Percentiles rank a stretch among this genome's conserved stretches.
phyloP scores from a whole-genome alignment of 2,888 invertebrate genomes.

The Nephrotoma guestfalica region DNA sequence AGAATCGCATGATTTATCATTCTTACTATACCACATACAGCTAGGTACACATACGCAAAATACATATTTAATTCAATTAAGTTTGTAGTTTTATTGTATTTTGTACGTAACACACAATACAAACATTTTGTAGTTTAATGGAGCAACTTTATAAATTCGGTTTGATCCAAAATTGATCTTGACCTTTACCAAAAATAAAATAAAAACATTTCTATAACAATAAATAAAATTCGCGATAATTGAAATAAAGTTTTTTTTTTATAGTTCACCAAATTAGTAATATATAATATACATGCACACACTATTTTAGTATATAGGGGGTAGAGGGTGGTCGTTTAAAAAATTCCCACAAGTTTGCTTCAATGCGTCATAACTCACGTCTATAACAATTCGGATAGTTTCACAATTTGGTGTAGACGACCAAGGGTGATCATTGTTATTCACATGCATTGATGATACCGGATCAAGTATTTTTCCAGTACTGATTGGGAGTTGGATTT shows the following conservation, averaged over 20 bases:
- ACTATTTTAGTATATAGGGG: neutral
- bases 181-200: neutral
- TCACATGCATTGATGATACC: too few species aligned
- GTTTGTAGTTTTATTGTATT: neutral
- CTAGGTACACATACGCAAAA: neutral
- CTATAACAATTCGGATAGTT: too few species aligned
- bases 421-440: too few species aligned
- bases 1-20: neutral
- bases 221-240: neutral
- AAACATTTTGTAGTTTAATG: neutral
- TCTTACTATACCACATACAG: neutral
- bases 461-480: too few species aligned
- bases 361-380: too few species aligned
- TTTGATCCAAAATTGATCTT: neutral
- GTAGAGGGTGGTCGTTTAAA: neutral
- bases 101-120: neutral
- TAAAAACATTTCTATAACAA: neutral
- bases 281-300: neutral
- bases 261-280: neutral
- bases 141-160: neutral
- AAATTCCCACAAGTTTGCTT: too few species aligned
- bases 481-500: too few species aligned
- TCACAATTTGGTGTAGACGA: too few species aligned
- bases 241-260: neutral
- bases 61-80: neutral